Percentiles rank a stretch among this genome's conserved stretches.
These are phyloP conservation scores for Venustaconcha ellipsiformis DNA, from an alignment of 1,140 invertebrate species.

Conservation along the genomic window DNA sequence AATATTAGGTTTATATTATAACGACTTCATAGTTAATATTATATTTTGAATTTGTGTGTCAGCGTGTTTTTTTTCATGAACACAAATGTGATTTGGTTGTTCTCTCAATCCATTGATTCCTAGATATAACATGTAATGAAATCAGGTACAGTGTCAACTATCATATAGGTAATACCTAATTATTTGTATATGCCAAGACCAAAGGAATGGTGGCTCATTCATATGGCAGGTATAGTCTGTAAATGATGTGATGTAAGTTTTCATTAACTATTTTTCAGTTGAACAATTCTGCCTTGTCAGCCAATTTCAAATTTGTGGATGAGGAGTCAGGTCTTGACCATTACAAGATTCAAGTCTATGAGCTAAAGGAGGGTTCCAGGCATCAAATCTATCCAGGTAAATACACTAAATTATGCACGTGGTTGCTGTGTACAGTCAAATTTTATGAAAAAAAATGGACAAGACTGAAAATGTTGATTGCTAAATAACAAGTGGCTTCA, in stretches of 20 bases:
- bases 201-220: not conserved
- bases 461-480: no score
- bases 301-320: slow-evolving; percentile 28
- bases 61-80: no score
- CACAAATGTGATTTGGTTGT: no score
- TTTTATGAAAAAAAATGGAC: no score
- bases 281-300: not conserved
- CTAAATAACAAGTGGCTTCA: no score
- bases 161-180: not conserved
- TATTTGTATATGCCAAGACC: not conserved
- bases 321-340: slow-evolving; percentile 22
- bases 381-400: slow-evolving; percentile 22
- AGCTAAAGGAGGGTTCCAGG: slow-evolving; percentile 5
- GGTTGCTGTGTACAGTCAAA: no score
- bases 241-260: no score
- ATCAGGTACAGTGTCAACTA: not conserved
- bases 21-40: no score
- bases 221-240: no score
- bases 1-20: no score
- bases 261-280: not conserved
- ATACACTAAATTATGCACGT: no score
- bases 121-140: not conserved
- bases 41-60: no score
- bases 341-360: slow-evolving; percentile 16
- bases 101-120: not conserved